Conservation (phyloP, 2,113 vertebrate species). For the Trochalopteron elliotii region DNA sequence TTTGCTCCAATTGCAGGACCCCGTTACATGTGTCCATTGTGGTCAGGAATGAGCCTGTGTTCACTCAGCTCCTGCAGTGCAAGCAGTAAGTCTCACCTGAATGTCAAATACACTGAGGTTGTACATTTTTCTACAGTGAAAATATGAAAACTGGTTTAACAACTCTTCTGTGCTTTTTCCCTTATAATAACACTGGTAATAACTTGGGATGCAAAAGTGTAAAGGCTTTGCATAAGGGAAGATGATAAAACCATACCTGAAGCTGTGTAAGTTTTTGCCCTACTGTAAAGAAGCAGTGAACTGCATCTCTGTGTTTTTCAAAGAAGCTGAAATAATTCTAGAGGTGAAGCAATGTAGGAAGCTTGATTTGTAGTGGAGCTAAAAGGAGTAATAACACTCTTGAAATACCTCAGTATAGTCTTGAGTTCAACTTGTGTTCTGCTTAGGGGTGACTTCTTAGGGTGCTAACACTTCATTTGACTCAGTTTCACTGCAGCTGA, state of each 20-base stretch:
- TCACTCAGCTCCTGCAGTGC: constrained; percentile 93
- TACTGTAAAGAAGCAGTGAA: background rate
- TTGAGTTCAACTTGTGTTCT: background rate
- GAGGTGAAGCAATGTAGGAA: background rate
- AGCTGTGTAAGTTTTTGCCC: background rate
- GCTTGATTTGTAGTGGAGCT: background rate
- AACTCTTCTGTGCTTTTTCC: background rate
- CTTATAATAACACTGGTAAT: no score
- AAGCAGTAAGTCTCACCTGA: constrained; percentile 86
- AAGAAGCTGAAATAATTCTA: background rate
- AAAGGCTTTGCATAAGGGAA: background rate
- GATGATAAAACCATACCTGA: background rate
- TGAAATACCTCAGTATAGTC: background rate
- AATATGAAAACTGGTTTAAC: background rate
- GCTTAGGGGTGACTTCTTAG: background rate
- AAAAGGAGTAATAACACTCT: background rate
- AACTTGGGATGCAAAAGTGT: background rate
- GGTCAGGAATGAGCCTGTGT: constrained; percentile 92
- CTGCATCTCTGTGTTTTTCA: background rate
- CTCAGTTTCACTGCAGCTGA: background rate
- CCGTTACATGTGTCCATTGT: constrained; percentile 89
- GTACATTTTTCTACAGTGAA: background rate
- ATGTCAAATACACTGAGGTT: background rate
- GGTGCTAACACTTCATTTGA: background rate
- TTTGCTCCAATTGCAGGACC: constrained; percentile 75